Evolutionary conservation across 2,797 vertebrate genomes (phyloP).

Genomic region (Psittacula echo): DNA sequence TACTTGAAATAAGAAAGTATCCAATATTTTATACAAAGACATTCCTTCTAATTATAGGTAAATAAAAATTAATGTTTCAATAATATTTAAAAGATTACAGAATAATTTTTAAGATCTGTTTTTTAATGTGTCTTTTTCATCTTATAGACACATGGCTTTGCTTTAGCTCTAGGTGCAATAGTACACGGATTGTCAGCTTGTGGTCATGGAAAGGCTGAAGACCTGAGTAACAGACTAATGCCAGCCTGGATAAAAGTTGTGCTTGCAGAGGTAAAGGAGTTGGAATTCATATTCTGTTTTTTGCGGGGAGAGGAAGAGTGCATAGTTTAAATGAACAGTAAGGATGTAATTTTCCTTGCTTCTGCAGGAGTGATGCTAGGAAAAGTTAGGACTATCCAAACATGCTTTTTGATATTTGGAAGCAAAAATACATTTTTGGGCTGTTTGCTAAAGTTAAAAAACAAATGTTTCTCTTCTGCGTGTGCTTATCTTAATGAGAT

Average conservation of each 20-base stretch:
- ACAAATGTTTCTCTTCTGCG: not conserved
- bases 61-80: not conserved
- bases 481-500: not conserved
- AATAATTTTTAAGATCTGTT: not conserved
- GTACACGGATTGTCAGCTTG: constrained; percentile 88
- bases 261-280: constrained; percentile 86
- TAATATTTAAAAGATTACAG: not conserved
- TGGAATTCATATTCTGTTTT: not conserved
- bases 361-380: not conserved
- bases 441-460: not conserved
- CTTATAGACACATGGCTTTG: constrained; percentile 88
- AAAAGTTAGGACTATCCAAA: not conserved
- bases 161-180: constrained; percentile 87
- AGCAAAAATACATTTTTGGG: not conserved
- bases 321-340: not conserved
- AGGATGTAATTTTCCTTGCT: not conserved
- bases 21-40: not conserved
- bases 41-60: not conserved
- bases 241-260: constrained; percentile 90
- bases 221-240: constrained; percentile 85
- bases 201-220: constrained; percentile 93
- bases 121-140: constrained; percentile 18
- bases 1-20: not conserved
- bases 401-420: not conserved
- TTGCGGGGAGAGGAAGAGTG: rapidly evolving